A percentile compares a stretch with the other conserved stretches of the same genome.
These are phyloP conservation scores for Scylla paramamosain DNA, from an alignment of 1,140 invertebrate species.

Conservation along the genomic window DNA sequence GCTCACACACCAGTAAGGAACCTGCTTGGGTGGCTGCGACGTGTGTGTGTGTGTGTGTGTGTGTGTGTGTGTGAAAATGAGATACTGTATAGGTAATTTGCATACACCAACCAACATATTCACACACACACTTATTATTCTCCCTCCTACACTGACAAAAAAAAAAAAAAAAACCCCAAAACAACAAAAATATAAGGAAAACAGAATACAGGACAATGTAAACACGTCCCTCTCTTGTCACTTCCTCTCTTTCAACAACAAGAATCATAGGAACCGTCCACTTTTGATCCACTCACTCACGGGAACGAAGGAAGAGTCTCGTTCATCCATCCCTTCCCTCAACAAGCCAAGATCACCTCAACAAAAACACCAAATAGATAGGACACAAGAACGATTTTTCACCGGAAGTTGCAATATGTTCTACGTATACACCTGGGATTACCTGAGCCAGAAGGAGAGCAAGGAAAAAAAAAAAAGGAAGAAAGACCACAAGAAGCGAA, in stretches of 20 bases:
- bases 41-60: too few relatives aligned
- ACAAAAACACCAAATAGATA: not conserved
- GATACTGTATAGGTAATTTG: too few relatives aligned
- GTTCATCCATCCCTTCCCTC: not conserved
- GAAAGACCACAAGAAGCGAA: not conserved
- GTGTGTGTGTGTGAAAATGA: too few relatives aligned
- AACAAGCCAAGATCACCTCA: not conserved
- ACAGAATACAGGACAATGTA: not conserved
- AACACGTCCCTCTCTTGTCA: not conserved
- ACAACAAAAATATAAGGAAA: not conserved
- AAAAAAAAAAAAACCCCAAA: too few relatives aligned
- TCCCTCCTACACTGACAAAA: not conserved
- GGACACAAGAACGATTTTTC: not conserved
- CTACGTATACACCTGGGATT: not conserved
- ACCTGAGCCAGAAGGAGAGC: conserved; percentile 7
- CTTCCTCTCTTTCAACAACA: not conserved
- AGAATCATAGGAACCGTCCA: not conserved
- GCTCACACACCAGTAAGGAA: not conserved
- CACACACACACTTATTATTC: not conserved
- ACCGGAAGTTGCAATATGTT: not conserved
- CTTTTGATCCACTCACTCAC: not conserved
- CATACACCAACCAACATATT: not conserved
- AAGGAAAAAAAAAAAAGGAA: not conserved
- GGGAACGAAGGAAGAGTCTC: not conserved
- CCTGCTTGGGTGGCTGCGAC: not conserved